phyloP scores from a whole-genome alignment of 92 coral and sea anemone species.

The Chrysogorgia sp. region DNA sequence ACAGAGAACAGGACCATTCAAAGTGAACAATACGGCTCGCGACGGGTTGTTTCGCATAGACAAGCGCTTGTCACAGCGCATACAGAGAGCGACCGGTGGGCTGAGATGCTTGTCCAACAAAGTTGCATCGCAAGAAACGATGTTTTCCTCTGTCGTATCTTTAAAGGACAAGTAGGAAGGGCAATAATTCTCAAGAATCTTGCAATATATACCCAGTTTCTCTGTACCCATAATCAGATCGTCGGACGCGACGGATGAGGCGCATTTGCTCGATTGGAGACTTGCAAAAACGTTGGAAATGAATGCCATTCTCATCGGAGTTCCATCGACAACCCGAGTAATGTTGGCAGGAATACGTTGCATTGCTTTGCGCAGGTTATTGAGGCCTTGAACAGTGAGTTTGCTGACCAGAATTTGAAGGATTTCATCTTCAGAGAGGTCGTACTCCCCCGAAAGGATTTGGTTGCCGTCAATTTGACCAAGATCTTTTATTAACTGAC shows the following conservation, averaged over 20 bases:
- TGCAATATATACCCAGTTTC: neutral
- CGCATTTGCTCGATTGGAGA: too few relatives aligned
- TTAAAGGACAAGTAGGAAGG: neutral
- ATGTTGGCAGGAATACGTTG: neutral
- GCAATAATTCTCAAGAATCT: neutral
- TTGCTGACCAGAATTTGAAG: neutral
- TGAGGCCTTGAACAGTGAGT: neutral
- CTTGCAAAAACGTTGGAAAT: neutral
- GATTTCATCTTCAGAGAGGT: neutral
- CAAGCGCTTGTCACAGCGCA: slow-evolving; percentile 22
- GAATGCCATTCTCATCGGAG: neutral
- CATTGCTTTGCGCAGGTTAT: neutral
- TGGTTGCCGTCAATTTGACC: neutral
- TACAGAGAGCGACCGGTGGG: slow-evolving; percentile 48
- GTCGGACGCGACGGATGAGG: neutral
- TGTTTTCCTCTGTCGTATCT: neutral
- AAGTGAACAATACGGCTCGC: slow-evolving; percentile 35
- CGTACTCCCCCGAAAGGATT: neutral
- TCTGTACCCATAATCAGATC: neutral
- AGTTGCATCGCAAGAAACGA: neutral
- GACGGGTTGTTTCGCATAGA: slow-evolving; percentile 58
- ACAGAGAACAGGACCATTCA: slow-evolving; percentile 49
- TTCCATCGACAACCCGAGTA: neutral
- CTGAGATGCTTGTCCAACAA: slow-evolving; percentile 45
- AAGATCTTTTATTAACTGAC: neutral